Evolutionary conservation across 2,797 vertebrate genomes (phyloP).

Genomic region (Molossus molossus): DNA sequence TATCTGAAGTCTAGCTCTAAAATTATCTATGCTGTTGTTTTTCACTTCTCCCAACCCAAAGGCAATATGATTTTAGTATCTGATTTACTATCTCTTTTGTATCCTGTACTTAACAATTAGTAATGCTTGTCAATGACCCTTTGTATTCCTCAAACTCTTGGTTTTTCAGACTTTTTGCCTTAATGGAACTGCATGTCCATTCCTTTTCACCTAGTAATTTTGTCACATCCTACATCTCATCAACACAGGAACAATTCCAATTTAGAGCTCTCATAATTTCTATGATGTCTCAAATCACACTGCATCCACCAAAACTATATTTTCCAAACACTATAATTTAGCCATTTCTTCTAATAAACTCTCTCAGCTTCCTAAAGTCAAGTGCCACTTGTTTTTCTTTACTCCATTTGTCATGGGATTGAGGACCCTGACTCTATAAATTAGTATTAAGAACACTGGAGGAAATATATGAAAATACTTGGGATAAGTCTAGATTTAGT

Average conservation of each 20-base stretch:
- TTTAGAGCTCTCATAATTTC: neutral
- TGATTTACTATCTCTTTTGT: neutral
- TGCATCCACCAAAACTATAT: neutral
- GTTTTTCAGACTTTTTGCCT: neutral
- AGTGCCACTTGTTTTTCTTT: neutral
- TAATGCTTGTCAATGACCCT: neutral
- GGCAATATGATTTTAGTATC: conserved; percentile 25
- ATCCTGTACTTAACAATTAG: neutral
- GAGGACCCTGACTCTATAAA: conserved; percentile 3
- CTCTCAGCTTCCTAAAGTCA: conserved; percentile 33
- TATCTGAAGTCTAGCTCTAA: conserved; percentile 44
- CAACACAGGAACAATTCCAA: neutral
- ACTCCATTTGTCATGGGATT: neutral
- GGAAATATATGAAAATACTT: neutral
- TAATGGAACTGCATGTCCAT: neutral
- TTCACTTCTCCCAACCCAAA: neutral
- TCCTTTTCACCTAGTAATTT: neutral
- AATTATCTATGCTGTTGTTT: neutral
- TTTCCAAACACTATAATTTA: neutral
- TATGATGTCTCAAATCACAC: neutral
- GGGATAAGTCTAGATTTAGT: neutral
- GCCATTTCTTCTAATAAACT: conserved; percentile 29
- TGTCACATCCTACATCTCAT: neutral
- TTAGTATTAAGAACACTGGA: neutral
- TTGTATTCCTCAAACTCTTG: neutral